Conservation (phyloP, 2,888 invertebrate species). For the Emmelina monodactyla region DNA sequence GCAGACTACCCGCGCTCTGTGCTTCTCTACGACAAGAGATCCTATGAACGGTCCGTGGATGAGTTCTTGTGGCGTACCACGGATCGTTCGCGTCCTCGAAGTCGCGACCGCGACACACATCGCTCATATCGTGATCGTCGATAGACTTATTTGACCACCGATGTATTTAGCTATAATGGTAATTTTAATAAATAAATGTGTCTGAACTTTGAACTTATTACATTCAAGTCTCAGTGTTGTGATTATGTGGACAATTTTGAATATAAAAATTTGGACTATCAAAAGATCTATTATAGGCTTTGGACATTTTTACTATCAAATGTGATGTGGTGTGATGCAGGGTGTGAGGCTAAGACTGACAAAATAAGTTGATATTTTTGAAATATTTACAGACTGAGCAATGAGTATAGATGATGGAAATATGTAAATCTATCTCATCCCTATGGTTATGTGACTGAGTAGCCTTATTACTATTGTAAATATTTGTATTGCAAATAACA, state of each 20-base stretch:
- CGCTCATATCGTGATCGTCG: conserved; percentile 69
- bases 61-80: conserved; percentile 86
- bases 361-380: neutral
- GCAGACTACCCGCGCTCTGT: conserved; percentile 77
- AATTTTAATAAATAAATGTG: conserved; percentile 55
- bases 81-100: conserved; percentile 70
- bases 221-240: conserved; percentile 44
- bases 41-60: conserved; percentile 87
- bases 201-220: conserved; percentile 63
- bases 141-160: conserved; percentile 39
- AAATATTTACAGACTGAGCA: no score
- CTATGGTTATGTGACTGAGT: no score
- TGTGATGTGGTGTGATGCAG: neutral
- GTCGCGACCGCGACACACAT: conserved; percentile 62
- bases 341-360: conserved; percentile 1
- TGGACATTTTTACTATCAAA: neutral
- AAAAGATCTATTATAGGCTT: neutral
- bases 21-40: conserved; percentile 74
- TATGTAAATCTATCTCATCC: no score
- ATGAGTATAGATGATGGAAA: no score
- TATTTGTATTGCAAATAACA: no score
- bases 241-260: conserved; percentile 16
- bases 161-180: conserved; percentile 49
- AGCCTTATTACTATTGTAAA: no score
- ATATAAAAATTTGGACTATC: neutral